phyloP scores from a whole-genome alignment of 2,113 vertebrate genomes.

The Rhinichthys klamathensis region DNA sequence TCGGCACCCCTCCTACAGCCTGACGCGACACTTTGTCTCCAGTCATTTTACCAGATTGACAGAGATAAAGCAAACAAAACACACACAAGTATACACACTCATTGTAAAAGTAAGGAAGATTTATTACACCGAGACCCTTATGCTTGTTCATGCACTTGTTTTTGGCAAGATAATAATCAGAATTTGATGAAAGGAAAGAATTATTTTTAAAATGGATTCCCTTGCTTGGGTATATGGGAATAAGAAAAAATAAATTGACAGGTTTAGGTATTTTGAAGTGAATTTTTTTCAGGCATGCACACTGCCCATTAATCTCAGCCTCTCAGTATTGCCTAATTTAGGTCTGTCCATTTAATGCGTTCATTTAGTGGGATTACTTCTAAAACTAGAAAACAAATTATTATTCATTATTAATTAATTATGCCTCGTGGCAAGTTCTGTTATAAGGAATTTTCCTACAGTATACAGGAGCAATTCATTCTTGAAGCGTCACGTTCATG shows the following conservation, averaged over 20 bases:
- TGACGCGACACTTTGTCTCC: slow-evolving; percentile 59
- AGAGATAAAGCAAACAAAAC: slow-evolving; percentile 48
- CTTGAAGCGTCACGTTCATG: not conserved
- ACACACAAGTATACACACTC: slow-evolving; percentile 31
- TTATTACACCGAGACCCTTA: not conserved
- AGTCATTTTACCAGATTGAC: slow-evolving; percentile 52
- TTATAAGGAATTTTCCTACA: not conserved
- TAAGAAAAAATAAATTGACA: not conserved
- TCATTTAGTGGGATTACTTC: not conserved
- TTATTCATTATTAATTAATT: not conserved
- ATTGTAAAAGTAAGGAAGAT: not conserved
- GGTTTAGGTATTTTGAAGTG: not conserved
- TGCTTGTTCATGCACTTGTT: slow-evolving; percentile 4
- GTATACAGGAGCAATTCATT: not conserved
- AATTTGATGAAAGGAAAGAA: not conserved
- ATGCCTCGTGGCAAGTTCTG: not conserved
- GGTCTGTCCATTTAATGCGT: not conserved
- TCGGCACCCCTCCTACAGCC: slow-evolving; percentile 31
- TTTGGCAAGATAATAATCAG: slow-evolving; percentile 13
- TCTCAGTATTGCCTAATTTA: not conserved
- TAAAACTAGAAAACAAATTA: not conserved
- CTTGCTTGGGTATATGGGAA: not conserved
- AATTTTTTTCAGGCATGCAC: not conserved
- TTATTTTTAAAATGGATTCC: not conserved
- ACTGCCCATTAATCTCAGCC: not conserved